phyloP scores from a whole-genome alignment of 2,797 vertebrate species.

The Phataginus tetradactyla region DNA sequence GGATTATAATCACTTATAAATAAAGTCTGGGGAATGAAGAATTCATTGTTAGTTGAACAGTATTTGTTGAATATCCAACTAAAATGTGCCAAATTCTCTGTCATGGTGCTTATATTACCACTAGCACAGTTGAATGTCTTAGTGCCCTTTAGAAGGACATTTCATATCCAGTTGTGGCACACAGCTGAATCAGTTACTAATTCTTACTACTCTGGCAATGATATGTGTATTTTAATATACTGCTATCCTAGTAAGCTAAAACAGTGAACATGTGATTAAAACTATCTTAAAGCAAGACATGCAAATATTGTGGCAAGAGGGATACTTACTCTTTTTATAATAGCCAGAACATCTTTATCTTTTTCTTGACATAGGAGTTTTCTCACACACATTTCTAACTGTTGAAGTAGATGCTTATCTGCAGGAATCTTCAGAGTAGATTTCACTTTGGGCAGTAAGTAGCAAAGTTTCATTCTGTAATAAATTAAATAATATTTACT shows the following conservation, averaged over 20 bases:
- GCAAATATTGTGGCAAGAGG: not conserved
- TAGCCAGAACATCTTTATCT: conserved; percentile 95
- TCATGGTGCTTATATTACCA: too few species aligned
- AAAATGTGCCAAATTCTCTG: not conserved
- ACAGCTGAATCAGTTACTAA: not conserved
- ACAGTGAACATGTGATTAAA: not conserved
- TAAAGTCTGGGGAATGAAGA: not conserved
- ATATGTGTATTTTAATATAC: not conserved
- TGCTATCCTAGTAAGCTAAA: not conserved
- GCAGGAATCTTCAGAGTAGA: conserved; percentile 92
- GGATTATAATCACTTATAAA: not conserved
- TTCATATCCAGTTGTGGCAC: not conserved
- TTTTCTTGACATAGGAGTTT: conserved; percentile 95
- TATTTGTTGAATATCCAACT: not conserved
- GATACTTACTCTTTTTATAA: conserved; percentile 91
- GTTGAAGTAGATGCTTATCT: conserved; percentile 95
- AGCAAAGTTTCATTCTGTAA: conserved; percentile 93
- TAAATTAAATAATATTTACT: not conserved
- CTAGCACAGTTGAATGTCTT: not conserved
- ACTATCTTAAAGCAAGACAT: not conserved
- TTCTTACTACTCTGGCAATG: conserved; percentile 20
- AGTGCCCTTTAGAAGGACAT: not conserved
- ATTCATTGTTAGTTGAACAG: not conserved
- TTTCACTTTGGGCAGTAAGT: conserved; percentile 94
- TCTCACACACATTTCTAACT: conserved; percentile 94